Evolutionary conservation across 2,888 invertebrate species (phyloP).

Genomic region (Agonopterix arenella): DNA sequence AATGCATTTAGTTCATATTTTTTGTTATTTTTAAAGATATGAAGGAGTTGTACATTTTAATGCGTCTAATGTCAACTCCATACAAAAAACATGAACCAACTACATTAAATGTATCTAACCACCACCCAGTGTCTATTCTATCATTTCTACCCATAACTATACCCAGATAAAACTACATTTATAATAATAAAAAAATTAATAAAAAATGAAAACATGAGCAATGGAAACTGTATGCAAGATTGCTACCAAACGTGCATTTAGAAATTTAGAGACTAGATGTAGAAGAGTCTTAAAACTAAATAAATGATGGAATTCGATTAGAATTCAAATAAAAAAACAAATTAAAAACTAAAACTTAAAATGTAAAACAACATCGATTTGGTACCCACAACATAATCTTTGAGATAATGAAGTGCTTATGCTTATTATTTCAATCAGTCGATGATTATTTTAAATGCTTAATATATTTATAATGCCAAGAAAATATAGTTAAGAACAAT

Average conservation of each 20-base stretch:
- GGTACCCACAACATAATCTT: slow-evolving; percentile 18
- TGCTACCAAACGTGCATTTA: slow-evolving; percentile 50
- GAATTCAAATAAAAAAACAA: slow-evolving; percentile 7
- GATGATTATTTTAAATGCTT: slow-evolving; percentile 56
- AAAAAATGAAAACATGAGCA: slow-evolving; percentile 31
- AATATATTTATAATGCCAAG: slow-evolving; percentile 16
- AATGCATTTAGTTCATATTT: slow-evolving; percentile 29
- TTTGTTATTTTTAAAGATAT: slow-evolving; percentile 16
- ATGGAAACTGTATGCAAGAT: slow-evolving; percentile 41
- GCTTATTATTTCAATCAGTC: slow-evolving; percentile 45
- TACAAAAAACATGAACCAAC: slow-evolving; percentile 33
- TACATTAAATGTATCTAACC: not conserved
- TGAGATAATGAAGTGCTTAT: slow-evolving; percentile 33
- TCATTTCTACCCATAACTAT: slow-evolving; percentile 7
- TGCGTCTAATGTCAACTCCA: slow-evolving; percentile 16
- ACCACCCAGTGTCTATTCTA: slow-evolving; percentile 16
- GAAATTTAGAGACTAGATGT: slow-evolving; percentile 25
- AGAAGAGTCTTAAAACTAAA: slow-evolving; percentile 25
- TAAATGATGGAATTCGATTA: slow-evolving; percentile 4
- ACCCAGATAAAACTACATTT: slow-evolving; percentile 23
- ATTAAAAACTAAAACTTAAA: slow-evolving; percentile 26
- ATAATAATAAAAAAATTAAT: slow-evolving; percentile 24
- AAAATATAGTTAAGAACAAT: not conserved
- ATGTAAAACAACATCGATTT: slow-evolving; percentile 9
- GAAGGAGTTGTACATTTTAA: slow-evolving; percentile 1